Evolutionary conservation across 2,888 invertebrate species (phyloP).

Genomic region (Apomyelois bistriatella): DNA sequence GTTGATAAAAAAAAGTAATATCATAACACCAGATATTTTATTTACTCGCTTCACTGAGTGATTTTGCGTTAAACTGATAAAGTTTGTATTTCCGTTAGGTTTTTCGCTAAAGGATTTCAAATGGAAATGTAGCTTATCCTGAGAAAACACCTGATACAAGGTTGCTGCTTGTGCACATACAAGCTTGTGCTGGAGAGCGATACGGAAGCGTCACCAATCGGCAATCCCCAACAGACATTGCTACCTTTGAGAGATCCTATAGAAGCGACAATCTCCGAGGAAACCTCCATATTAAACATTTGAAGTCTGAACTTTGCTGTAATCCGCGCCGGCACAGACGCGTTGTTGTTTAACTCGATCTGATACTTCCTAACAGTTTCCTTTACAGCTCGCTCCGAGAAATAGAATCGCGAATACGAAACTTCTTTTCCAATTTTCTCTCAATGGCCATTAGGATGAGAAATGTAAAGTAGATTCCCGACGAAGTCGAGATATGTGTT

Average conservation of each 20-base stretch:
- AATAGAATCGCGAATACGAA: slow-evolving; percentile 63
- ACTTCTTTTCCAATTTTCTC: slow-evolving; percentile 78
- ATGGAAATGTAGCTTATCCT: not conserved
- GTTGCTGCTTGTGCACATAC: not conserved
- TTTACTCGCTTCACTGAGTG: too few species aligned
- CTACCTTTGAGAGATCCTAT: slow-evolving; percentile 4
- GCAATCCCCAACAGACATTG: not conserved
- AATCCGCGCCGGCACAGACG: slow-evolving; percentile 11
- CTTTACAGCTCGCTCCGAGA: slow-evolving; percentile 43
- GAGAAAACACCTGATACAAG: not conserved
- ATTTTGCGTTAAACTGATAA: too few species aligned
- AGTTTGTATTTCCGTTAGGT: not conserved
- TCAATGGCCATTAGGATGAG: slow-evolving; percentile 79
- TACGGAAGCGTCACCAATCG: not conserved
- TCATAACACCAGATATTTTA: not conserved
- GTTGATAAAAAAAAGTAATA: not conserved
- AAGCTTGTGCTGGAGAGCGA: not conserved
- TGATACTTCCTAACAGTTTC: slow-evolving; percentile 47
- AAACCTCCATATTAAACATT: slow-evolving; percentile 7
- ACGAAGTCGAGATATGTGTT: slow-evolving; percentile 75
- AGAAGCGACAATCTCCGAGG: slow-evolving; percentile 2
- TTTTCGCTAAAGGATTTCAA: not conserved
- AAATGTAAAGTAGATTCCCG: slow-evolving; percentile 78
- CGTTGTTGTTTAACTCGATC: slow-evolving; percentile 33
- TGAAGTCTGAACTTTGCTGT: slow-evolving; percentile 7